phyloP scores from a whole-genome alignment of 2,888 invertebrate genomes.

The Sarcophaga rosellei region DNA sequence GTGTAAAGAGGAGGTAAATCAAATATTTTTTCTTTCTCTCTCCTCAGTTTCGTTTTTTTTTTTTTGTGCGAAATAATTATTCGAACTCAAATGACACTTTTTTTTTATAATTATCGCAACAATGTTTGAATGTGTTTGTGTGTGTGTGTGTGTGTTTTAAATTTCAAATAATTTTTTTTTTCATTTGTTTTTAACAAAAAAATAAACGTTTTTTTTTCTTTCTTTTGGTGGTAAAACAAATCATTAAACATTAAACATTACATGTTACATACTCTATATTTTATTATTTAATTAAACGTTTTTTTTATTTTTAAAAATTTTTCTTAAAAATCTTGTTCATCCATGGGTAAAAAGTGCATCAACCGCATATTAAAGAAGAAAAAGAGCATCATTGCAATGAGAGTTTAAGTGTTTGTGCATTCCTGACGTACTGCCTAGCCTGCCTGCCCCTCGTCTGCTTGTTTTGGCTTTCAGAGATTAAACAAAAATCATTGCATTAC shows the following conservation, averaged over 20 bases:
- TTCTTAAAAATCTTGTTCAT: conserved; percentile 71
- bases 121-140: conserved; percentile 5
- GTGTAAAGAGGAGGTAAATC: background rate
- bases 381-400: conserved; percentile 7
- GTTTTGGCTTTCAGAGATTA: conserved; percentile 47
- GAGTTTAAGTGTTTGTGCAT: conserved; percentile 15
- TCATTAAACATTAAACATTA: conserved; percentile 59
- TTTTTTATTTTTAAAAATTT: conserved; percentile 13
- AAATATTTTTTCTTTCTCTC: background rate
- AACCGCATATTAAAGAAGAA: conserved; percentile 72
- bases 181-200: background rate
- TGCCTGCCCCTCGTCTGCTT: background rate
- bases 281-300: conserved; percentile 64
- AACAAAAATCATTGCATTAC: conserved; percentile 19
- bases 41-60: background rate
- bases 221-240: conserved; percentile 34
- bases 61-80: background rate
- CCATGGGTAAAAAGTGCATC: conserved; percentile 80
- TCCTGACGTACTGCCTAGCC: background rate
- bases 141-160: conserved; percentile 38
- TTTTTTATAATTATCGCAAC: background rate
- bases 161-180: conserved; percentile 12
- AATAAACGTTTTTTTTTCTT: background rate
- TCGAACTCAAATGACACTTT: conserved; percentile 52
- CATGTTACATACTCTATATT: conserved; percentile 62